Evolutionary conservation across 2,888 invertebrate genomes (phyloP), one percentile per base, ranked within the genome.

Genomic region (Priocnemis perturbator): DNA sequence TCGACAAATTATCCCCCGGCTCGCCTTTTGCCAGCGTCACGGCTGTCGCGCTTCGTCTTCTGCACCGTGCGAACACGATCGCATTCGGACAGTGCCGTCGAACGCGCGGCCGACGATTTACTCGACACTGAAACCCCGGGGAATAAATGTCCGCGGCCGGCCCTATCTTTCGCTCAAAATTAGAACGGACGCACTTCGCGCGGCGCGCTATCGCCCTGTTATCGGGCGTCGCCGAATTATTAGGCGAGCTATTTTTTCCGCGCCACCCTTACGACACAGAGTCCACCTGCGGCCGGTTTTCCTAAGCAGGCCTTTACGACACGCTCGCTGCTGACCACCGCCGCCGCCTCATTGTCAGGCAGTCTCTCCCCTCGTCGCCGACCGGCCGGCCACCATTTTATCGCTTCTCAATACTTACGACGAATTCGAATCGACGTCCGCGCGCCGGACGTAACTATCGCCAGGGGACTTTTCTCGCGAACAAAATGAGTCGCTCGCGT

Each of bases 321-420:
- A 71, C 55, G 50, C 50, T 50, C 37, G 37, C 37, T 37, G 7
- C 11, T 1, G 37, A 3, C 37, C 37, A 9, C 37, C 7, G 7
- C 11, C 4, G 37, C 37, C 37, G 37, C 7, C 37, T 37, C 37
- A 37, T 37, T 37, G 37, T 9, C 37, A 37, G 37, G 11, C 37
- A 37, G 37, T 37, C 1, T 37, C 37, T 37, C 20, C 67, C 69
- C 60, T 53, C 47, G 7, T 60, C 50, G 30, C 53, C 44, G n/a
- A 5, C 20, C n/a, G 15, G 58, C 19, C 57, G 64, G 37, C 44
- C 53, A n/a, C 26, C 50, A 59, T 64, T 77, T 77, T 67, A 78
- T 69, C 67, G 50, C 60, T 71, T 71, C 55, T 53, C 73, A 30
- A 78, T 78, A 71, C 30, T 55, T 78, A 71, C 30, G 50, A 58